Percentiles rank a stretch among this genome's conserved stretches.
These are phyloP conservation scores for Tricholauxania praeusta DNA, from an alignment of 2,888 invertebrate genomes.

Conservation along the genomic window DNA sequence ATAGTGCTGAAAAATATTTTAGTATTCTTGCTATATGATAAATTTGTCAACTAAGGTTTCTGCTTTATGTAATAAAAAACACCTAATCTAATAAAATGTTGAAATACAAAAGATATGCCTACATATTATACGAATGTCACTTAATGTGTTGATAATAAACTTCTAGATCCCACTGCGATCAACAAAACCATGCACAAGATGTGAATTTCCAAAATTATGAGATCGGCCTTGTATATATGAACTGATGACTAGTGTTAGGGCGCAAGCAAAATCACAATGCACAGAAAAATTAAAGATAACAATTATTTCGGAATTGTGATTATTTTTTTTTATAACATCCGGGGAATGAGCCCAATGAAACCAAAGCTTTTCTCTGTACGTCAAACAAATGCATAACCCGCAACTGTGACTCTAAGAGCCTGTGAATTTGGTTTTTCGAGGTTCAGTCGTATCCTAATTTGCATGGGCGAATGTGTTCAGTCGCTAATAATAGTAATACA, in stretches of 20 bases:
- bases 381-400: not conserved
- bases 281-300: too few species aligned
- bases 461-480: not conserved
- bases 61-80: too few species aligned
- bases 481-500: not conserved
- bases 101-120: too few species aligned
- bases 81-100: too few species aligned
- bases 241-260: conserved; percentile 41
- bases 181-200: conserved; percentile 51
- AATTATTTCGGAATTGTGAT: too few species aligned
- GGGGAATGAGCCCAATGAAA: not conserved
- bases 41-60: too few species aligned
- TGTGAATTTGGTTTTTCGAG: not conserved
- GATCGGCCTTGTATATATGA: conserved; percentile 41
- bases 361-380: not conserved
- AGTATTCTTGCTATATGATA: too few species aligned
- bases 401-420: not conserved
- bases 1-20: too few species aligned
- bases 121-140: not conserved
- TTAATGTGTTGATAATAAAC: not conserved
- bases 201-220: conserved; percentile 36
- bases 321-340: too few species aligned
- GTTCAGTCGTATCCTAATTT: not conserved
- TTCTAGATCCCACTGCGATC: conserved; percentile 36
- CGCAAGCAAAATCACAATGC: conserved; percentile 41